Evolutionary conservation across 2,797 vertebrate genomes (phyloP), one percentile per base, ranked within the genome.

Genomic region (Schizopygopsis malacanthus): DNA sequence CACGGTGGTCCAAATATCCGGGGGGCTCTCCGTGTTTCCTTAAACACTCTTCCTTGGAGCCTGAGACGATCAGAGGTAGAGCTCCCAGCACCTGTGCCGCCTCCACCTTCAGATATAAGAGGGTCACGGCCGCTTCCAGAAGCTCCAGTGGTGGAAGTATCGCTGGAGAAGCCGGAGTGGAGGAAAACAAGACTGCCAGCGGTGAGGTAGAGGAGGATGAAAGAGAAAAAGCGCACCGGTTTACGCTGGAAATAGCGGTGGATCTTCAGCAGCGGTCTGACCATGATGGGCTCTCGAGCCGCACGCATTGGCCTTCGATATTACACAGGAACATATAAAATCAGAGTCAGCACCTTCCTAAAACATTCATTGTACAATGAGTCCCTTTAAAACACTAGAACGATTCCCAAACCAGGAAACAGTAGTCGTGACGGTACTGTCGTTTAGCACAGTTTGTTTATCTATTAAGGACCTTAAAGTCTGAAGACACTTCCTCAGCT

Each of bases 181-280:
- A 99, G 95, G 92, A 99, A 97, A 81, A 98, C 96, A 4, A 99
- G 93, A 89, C 98, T 99, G 41, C 98, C 98, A 0, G 98, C 98
- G 0, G 96, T 97, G 95, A 99, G 92, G 94, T 99, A 99, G 83
- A 99, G 95, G 37, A 97, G 96, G 90, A 99, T 96, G 91, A 99
- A 95, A 7, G 97, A 97, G 89, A 99, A 97, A 93, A 99, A 98
- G 12, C 98, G 96, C 76, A 98, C 90, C 0, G 98, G 98, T 88
- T 95, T 98, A 87, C 97, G 94, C 86, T 96, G 96, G 92, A 99
- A 97, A 89, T 96, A 99, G 79, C 98, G 96, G 91, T 98, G 98
- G 92, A 99, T 96, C 91, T 96, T 98, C 86, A 98, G 92, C 94
- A 97, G 92, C 90, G 97, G 91, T 91, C 97, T 97, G 94, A 96